These are phyloP conservation scores for Caenorhabditis japonica DNA, from an alignment of 2,888 invertebrate species.

Conservation along the genomic window DNA sequence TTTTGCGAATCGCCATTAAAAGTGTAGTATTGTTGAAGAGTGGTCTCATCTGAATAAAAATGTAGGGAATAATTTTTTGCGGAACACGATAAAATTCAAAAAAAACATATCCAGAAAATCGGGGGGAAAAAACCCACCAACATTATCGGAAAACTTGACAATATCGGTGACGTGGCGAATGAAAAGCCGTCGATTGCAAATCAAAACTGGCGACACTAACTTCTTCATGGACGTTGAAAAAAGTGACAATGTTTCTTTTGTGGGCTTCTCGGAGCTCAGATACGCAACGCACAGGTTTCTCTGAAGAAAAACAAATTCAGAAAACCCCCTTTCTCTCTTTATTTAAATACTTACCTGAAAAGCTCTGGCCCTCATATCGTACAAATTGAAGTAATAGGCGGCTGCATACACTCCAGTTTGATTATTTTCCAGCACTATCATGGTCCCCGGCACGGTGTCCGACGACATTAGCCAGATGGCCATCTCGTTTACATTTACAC, in stretches of 20 bases:
- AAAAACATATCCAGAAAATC: no score
- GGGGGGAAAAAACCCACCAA: constrained; percentile 36
- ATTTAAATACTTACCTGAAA: constrained; percentile 61
- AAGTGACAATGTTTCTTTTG: constrained; percentile 39
- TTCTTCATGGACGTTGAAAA: constrained; percentile 55
- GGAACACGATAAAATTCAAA: not conserved
- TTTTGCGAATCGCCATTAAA: constrained; percentile 48
- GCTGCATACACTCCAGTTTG: constrained; percentile 70
- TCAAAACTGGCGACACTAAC: constrained; percentile 62
- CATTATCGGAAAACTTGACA: constrained; percentile 47
- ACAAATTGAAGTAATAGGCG: constrained; percentile 68
- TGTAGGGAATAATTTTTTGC: constrained; percentile 1
- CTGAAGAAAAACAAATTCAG: constrained; percentile 32
- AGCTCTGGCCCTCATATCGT: constrained; percentile 72
- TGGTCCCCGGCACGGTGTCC: constrained; percentile 68
- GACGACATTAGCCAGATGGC: constrained; percentile 74
- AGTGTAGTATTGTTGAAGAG: constrained; percentile 53
- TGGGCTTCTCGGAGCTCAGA: constrained; percentile 63
- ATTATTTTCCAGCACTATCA: constrained; percentile 69
- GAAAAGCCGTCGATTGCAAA: constrained; percentile 71
- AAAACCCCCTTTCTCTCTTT: not conserved
- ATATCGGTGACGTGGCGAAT: constrained; percentile 57
- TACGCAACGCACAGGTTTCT: constrained; percentile 70
- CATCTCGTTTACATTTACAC: constrained; percentile 67
- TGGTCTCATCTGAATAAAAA: constrained; percentile 44